These are phyloP conservation scores for Patella caerulea DNA, from an alignment of 2,888 invertebrate species.

Conservation along the genomic window DNA sequence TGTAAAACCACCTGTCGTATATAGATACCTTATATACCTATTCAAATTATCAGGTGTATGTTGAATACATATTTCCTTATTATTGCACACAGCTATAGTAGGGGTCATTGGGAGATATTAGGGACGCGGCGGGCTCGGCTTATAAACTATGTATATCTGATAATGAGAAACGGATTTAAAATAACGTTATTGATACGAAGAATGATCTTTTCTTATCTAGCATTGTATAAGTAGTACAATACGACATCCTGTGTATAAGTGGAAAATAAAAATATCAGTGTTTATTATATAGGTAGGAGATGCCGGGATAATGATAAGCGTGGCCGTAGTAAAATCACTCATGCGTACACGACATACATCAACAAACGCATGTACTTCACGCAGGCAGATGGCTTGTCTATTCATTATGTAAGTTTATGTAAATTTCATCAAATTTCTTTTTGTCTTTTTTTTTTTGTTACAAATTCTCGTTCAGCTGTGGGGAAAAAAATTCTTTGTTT, in stretches of 20 bases:
- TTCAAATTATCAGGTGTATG: background rate
- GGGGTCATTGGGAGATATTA: too few species aligned
- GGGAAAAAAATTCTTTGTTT: background rate
- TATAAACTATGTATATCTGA: too few species aligned
- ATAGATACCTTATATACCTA: constrained; percentile 5
- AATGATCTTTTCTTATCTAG: constrained; percentile 5
- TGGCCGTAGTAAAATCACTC: constrained; percentile 7
- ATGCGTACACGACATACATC: background rate
- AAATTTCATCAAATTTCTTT: constrained; percentile 9
- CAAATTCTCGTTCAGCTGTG: background rate
- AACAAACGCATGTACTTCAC: background rate
- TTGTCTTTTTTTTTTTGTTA: background rate
- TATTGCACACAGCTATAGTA: too few species aligned
- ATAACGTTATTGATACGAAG: background rate
- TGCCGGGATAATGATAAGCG: background rate
- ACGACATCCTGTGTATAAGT: constrained; percentile 1
- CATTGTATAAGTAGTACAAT: background rate
- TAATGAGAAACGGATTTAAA: too few species aligned
- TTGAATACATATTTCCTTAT: constrained; percentile 4
- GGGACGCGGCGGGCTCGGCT: too few species aligned
- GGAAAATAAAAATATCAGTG: background rate
- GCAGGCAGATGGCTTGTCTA: constrained; percentile 4
- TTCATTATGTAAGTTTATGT: constrained; percentile 12
- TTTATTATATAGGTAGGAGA: background rate
- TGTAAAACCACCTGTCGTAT: background rate